A percentile compares a stretch with the other conserved stretches of the same genome.
phyloP scores from a whole-genome alignment of 2,888 invertebrate genomes.

The Syritta pipiens region DNA sequence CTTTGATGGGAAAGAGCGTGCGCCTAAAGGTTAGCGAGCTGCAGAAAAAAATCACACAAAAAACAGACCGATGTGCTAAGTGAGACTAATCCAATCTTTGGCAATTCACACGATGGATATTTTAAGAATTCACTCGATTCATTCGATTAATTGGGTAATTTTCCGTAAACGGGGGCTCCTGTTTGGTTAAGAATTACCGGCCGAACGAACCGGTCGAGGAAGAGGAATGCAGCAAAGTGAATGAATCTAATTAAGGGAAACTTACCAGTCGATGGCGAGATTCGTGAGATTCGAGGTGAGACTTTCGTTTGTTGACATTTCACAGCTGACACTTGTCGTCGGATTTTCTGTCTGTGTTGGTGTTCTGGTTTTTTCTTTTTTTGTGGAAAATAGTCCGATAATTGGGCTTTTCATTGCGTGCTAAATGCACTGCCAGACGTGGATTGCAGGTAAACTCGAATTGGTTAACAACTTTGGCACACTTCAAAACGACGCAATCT shows the following conservation, averaged over 20 bases:
- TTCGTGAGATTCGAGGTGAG: too few species aligned
- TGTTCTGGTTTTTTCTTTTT: too few species aligned
- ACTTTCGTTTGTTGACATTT: not conserved
- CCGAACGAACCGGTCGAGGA: not conserved
- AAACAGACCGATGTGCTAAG: constrained; percentile 40
- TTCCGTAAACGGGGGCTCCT: constrained; percentile 40
- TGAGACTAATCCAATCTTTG: constrained; percentile 55
- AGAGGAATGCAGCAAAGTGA: not conserved
- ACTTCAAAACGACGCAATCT: too few species aligned
- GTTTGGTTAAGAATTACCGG: constrained; percentile 37
- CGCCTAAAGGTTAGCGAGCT: constrained; percentile 5
- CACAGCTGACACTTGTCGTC: too few species aligned
- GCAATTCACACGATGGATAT: constrained; percentile 48
- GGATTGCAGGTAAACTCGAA: too few species aligned
- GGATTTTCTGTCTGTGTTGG: too few species aligned
- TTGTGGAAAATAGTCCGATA: too few species aligned
- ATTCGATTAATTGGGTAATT: constrained; percentile 56
- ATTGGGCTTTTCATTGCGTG: too few species aligned
- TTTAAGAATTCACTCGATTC: constrained; percentile 19
- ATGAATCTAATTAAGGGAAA: not conserved
- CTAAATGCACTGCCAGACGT: too few species aligned
- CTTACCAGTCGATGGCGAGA: too few species aligned
- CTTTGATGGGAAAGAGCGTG: constrained; percentile 32
- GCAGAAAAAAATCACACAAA: constrained; percentile 40
- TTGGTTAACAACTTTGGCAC: too few species aligned